phyloP scores from a whole-genome alignment of 2,797 vertebrate genomes.

The Vireo griseus region DNA sequence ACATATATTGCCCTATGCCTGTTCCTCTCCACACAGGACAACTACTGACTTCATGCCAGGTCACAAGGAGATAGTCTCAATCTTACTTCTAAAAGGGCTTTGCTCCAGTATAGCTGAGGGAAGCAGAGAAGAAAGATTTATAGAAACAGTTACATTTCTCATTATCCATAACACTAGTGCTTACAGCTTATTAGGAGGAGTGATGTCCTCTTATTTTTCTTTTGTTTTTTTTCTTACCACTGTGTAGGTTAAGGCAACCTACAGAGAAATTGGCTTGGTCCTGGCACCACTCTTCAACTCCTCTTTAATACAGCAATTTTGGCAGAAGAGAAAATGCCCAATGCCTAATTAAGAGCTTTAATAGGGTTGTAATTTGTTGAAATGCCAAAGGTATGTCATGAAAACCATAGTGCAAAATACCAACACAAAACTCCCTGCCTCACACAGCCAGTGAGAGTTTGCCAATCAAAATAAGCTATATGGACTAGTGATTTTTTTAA shows the following conservation, averaged over 20 bases:
- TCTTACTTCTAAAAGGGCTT: neutral
- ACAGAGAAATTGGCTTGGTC: neutral
- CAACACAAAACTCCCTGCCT: neutral
- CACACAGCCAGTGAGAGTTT: neutral
- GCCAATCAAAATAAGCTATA: neutral
- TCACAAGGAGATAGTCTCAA: neutral
- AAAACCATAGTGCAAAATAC: neutral
- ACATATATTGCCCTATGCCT: neutral
- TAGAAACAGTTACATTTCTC: neutral
- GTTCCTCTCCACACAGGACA: neutral
- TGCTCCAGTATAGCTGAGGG: neutral
- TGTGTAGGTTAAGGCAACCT: neutral
- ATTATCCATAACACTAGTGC: fast-evolving
- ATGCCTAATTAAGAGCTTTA: neutral
- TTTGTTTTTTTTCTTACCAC: too few relatives aligned
- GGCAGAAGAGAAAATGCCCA: neutral
- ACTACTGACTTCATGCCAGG: neutral
- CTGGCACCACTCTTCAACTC: neutral
- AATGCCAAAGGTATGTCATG: neutral
- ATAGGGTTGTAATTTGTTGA: neutral
- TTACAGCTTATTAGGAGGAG: neutral
- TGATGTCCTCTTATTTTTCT: neutral
- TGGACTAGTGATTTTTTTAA: neutral
- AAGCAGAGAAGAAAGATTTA: neutral
- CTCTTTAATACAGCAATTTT: neutral